Percentiles rank a stretch among this genome's conserved stretches.
Conservation (phyloP, 2,888 invertebrate species). For the Cosmopolites sordidus region DNA sequence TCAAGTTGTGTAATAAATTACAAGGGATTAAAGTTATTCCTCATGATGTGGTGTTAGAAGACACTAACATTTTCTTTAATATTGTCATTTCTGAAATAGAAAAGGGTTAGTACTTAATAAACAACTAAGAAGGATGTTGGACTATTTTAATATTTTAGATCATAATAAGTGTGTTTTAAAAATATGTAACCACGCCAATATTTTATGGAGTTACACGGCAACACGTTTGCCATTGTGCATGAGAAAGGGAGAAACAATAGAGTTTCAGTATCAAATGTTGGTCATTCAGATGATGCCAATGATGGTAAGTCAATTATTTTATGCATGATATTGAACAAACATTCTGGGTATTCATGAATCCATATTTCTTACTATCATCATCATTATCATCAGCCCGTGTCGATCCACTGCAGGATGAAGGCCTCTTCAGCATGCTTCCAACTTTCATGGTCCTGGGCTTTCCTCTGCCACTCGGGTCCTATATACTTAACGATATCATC, state of each 20-base stretch:
- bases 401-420: too few species aligned
- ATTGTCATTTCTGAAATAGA: slow-evolving; percentile 18
- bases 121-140: background rate
- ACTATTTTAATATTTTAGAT: slow-evolving; percentile 34
- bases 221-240: slow-evolving; percentile 26
- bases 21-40: background rate
- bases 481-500: too few species aligned
- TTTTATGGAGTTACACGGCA: slow-evolving; percentile 44
- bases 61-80: slow-evolving; percentile 14
- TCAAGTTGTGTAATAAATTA: slow-evolving; percentile 1
- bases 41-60: background rate
- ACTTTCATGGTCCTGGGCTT: too few species aligned
- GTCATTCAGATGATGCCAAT: slow-evolving; percentile 62
- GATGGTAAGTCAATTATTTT: slow-evolving; percentile 38
- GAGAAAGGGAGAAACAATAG: slow-evolving; percentile 22
- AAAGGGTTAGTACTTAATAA: slow-evolving; percentile 13
- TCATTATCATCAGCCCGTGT: too few species aligned
- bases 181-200: slow-evolving; percentile 44
- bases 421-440: too few species aligned
- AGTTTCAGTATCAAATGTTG: slow-evolving; percentile 58
- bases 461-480: too few species aligned
- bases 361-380: too few species aligned
- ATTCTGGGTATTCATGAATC: too few species aligned
- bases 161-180: slow-evolving; percentile 39
- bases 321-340: too few species aligned